Conservation (phyloP, 2,113 vertebrate genomes). For the Chauna torquata region DNA sequence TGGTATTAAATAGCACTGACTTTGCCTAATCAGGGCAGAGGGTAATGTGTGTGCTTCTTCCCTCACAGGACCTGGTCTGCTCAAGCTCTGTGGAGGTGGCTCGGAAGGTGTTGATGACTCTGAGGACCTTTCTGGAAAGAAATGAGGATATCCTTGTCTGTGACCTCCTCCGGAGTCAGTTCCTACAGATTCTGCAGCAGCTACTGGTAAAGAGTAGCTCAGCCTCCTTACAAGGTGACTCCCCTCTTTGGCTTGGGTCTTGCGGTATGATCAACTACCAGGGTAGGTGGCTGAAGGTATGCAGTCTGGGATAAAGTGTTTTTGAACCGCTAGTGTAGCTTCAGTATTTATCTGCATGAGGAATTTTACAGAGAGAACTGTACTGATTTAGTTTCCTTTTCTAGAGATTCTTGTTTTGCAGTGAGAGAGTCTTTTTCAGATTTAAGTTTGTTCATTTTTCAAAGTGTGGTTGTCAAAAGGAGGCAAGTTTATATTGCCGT, state of each 20-base stretch:
- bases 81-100: slow-evolving; percentile 77
- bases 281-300: not conserved
- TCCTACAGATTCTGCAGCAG: slow-evolving; percentile 86
- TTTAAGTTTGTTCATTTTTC: not conserved
- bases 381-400: not conserved
- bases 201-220: slow-evolving; percentile 75
- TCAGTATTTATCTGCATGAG: not conserved
- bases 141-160: slow-evolving; percentile 74
- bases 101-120: slow-evolving; percentile 74
- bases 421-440: not conserved
- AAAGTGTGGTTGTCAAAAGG: not conserved
- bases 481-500: not conserved
- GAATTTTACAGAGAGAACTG: not conserved
- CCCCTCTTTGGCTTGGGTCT: not conserved
- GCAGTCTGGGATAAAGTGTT: not conserved
- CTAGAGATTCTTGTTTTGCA: not conserved
- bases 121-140: slow-evolving; percentile 77
- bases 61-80: slow-evolving; percentile 82
- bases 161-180: slow-evolving; percentile 77
- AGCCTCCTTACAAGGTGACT: slow-evolving; percentile 69
- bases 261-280: not conserved
- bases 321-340: not conserved
- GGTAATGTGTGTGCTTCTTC: not conserved
- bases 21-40: not conserved
- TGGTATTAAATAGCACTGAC: not conserved